Percentiles rank a stretch among this genome's conserved stretches.
These are phyloP conservation scores for Pilophorus perplexus DNA, from an alignment of 2,888 invertebrate genomes.

Conservation along the genomic window DNA sequence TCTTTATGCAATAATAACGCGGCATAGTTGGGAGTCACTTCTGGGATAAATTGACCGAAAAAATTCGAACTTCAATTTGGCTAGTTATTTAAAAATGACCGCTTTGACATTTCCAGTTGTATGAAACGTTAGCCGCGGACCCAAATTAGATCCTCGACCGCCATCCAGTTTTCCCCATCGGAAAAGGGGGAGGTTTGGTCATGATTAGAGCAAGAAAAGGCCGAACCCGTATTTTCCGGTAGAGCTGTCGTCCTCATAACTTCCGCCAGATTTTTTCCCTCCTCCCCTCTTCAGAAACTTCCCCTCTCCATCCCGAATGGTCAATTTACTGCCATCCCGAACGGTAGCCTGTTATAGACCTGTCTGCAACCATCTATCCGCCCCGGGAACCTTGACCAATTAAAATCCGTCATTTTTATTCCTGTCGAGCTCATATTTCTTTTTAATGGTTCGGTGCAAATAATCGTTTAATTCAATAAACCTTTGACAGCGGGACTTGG, in stretches of 20 bases:
- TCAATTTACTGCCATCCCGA: constrained; percentile 2
- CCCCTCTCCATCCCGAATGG: no score
- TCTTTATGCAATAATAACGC: no score
- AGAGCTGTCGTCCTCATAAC: constrained; percentile 19
- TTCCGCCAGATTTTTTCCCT: constrained; percentile 18
- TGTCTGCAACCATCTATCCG: constrained; percentile 10
- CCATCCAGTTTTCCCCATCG: constrained; percentile 1
- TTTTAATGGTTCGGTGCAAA: constrained; percentile 10
- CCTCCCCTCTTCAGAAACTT: constrained; percentile 4
- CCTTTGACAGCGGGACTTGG: neutral
- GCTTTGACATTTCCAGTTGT: no score
- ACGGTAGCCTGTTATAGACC: constrained; percentile 4
- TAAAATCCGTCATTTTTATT: constrained; percentile 19
- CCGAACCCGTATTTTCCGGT: constrained; percentile 5
- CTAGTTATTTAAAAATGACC: no score
- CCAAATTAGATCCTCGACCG: neutral
- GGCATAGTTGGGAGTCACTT: no score
- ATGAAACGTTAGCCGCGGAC: no score
- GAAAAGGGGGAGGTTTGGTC: neutral
- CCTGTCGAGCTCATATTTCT: constrained; percentile 10
- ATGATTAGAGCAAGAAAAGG: constrained; percentile 3
- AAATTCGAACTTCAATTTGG: no score
- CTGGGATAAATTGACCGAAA: no score
- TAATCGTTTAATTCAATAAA: constrained; percentile 10
- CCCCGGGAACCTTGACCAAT: constrained; percentile 10